Evolutionary conservation across 2,113 vertebrate species (phyloP).

Genomic region (Mobula birostris): DNA sequence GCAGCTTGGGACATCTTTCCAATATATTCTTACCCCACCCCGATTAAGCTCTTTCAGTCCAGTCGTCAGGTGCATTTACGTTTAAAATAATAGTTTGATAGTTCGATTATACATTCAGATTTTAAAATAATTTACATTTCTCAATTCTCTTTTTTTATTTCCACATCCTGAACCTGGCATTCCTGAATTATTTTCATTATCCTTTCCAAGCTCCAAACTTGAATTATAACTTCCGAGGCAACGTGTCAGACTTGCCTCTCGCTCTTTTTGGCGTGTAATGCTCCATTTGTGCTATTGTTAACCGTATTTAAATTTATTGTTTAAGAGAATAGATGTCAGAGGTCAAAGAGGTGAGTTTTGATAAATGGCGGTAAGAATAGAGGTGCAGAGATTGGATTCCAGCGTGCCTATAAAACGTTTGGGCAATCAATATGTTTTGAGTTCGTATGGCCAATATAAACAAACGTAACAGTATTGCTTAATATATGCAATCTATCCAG

Average conservation of each 20-base stretch:
- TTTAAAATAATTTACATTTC: neutral
- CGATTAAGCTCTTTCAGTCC: neutral
- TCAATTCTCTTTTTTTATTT: neutral
- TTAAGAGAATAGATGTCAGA: neutral
- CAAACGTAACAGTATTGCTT: neutral
- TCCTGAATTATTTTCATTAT: neutral
- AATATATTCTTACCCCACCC: neutral
- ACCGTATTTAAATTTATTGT: neutral
- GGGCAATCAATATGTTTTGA: no score
- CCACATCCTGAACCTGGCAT: neutral
- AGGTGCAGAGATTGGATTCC: neutral
- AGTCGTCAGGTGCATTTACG: neutral
- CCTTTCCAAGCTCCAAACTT: neutral
- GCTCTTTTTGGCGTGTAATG: neutral
- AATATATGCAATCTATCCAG: neutral
- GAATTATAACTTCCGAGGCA: neutral
- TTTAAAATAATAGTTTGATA: neutral
- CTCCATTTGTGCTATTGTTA: neutral
- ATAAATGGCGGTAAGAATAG: neutral
- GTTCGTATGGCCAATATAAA: neutral
- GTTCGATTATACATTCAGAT: no score
- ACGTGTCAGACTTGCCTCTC: no score
- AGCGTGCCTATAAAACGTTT: no score
- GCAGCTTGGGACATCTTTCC: conserved; percentile 1
- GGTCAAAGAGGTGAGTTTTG: neutral